Percentiles rank a stretch among this genome's conserved stretches.
phyloP scores from a whole-genome alignment of 2,888 invertebrate species.

The Zhengitettix transpicula region DNA sequence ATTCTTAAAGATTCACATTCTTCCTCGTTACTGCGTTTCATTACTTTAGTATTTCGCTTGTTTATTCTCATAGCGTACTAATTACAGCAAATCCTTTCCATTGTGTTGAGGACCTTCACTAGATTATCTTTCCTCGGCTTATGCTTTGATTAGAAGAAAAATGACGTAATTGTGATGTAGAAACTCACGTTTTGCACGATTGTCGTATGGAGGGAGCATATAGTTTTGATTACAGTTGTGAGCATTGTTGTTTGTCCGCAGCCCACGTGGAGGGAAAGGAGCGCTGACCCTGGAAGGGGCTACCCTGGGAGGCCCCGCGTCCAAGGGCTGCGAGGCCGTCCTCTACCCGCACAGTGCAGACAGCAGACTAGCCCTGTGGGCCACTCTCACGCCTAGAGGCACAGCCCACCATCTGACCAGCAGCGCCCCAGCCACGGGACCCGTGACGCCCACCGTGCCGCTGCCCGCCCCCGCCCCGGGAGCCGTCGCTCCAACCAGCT shows the following conservation, averaged over 20 bases:
- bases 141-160: too few relatives aligned
- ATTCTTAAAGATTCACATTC: too few relatives aligned
- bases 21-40: too few relatives aligned
- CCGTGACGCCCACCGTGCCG: conserved; percentile 22
- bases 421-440: conserved; percentile 25
- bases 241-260: conserved; percentile 1
- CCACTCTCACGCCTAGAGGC: conserved; percentile 60
- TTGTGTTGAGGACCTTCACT: too few relatives aligned
- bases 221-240: background rate
- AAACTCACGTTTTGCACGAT: too few relatives aligned
- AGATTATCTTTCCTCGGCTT: too few relatives aligned
- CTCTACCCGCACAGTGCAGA: conserved; percentile 44
- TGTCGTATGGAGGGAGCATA: too few relatives aligned
- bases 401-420: conserved; percentile 48
- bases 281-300: conserved; percentile 11
- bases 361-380: conserved; percentile 55
- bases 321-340: conserved; percentile 36
- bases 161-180: too few relatives aligned
- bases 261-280: conserved; percentile 10
- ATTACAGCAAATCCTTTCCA: too few relatives aligned
- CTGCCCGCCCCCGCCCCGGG: conserved; percentile 4
- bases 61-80: too few relatives aligned
- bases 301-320: conserved; percentile 11
- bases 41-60: too few relatives aligned
- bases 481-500: conserved; percentile 21